A percentile compares a stretch with the other conserved stretches of the same genome.
Conservation (phyloP, 2,888 invertebrate species). For the Lycocerus yunnanus region DNA sequence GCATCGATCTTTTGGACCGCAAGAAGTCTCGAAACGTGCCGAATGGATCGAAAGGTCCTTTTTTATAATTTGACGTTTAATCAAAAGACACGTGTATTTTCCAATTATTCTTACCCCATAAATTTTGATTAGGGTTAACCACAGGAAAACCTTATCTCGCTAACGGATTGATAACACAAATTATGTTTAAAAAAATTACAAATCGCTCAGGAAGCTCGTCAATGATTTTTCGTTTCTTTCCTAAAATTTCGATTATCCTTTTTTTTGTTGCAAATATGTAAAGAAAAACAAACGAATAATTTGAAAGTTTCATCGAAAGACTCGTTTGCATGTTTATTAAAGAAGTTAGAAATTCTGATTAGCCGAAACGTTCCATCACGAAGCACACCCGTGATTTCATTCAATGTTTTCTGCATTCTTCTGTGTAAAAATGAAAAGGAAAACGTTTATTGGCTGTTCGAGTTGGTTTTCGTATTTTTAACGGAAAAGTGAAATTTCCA, state of each 20-base stretch:
- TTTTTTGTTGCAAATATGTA: neutral
- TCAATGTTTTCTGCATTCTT: neutral
- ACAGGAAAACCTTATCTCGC: slow-evolving; percentile 11
- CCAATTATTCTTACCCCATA: neutral
- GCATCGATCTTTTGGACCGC: slow-evolving; percentile 43
- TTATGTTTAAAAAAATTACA: neutral
- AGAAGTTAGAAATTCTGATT: neutral
- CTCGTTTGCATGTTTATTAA: neutral
- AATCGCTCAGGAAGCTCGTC: neutral
- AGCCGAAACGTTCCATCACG: neutral
- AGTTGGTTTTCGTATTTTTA: neutral
- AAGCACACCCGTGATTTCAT: neutral
- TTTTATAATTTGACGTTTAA: slow-evolving; percentile 23
- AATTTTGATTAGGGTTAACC: slow-evolving; percentile 8
- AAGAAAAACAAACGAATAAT: neutral
- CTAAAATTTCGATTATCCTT: neutral
- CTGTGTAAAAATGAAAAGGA: neutral
- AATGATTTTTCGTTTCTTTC: neutral
- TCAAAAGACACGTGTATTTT: slow-evolving; percentile 13
- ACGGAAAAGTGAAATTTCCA: neutral
- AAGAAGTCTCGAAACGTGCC: slow-evolving; percentile 38
- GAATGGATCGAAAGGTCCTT: slow-evolving; percentile 26
- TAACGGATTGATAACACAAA: slow-evolving; percentile 5
- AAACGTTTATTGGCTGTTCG: neutral
- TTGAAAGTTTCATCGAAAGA: neutral